These are phyloP conservation scores for Axis porcinus DNA, from an alignment of 2,113 vertebrate species.

Conservation along the genomic window DNA sequence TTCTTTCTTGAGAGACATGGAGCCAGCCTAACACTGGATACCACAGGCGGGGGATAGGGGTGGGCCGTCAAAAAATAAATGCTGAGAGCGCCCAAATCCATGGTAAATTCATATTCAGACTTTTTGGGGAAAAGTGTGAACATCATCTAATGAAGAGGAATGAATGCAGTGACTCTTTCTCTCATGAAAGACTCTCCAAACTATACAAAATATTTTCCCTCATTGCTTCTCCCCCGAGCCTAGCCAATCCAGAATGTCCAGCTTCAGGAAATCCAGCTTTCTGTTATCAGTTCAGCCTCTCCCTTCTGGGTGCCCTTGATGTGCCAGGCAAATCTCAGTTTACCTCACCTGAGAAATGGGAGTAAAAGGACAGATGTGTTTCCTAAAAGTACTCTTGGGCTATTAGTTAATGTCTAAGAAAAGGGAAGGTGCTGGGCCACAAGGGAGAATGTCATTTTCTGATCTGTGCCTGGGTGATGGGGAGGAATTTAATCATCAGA, in stretches of 20 bases:
- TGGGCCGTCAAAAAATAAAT: background rate
- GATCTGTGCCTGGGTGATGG: background rate
- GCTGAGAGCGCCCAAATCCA: background rate
- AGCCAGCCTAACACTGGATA: background rate
- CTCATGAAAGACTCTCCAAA: background rate
- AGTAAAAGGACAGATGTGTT: background rate
- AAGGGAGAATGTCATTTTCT: background rate
- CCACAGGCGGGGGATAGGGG: background rate
- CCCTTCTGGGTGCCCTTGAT: background rate
- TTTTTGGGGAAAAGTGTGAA: background rate
- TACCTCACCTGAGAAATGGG: background rate
- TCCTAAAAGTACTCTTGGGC: background rate
- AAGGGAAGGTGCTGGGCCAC: background rate
- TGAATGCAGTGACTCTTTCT: background rate
- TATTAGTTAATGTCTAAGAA: background rate
- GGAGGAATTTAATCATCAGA: background rate
- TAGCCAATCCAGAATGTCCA: background rate
- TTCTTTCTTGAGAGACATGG: background rate
- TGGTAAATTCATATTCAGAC: background rate
- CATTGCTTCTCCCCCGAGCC: background rate
- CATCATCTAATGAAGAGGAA: background rate
- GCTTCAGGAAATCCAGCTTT: background rate
- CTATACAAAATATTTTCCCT: background rate
- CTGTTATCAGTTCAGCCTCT: background rate
- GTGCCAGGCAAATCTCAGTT: background rate